Evolutionary conservation across 2,113 vertebrate species (phyloP).

Genomic region (Smithornis capensis): DNA sequence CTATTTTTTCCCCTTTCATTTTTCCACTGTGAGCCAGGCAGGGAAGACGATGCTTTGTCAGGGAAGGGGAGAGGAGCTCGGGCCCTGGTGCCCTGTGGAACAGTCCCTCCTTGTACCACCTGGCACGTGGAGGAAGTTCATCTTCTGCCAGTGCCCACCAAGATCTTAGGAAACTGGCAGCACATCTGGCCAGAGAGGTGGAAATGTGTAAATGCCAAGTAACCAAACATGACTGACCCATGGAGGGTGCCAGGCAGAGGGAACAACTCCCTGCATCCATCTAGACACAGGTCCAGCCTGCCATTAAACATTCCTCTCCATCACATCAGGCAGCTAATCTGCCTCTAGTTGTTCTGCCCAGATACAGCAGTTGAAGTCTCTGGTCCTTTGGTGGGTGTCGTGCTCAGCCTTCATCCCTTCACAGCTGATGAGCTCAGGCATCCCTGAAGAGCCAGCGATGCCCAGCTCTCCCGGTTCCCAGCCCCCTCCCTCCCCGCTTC

Average conservation of each 20-base stretch:
- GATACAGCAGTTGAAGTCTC: background rate
- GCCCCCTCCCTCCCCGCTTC: background rate
- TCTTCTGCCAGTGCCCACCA: background rate
- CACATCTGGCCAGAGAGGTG: background rate
- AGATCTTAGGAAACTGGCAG: background rate
- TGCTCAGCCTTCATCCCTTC: background rate
- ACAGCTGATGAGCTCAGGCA: conserved; percentile 3
- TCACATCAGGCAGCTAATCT: background rate
- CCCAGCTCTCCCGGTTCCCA: background rate
- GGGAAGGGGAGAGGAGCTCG: background rate
- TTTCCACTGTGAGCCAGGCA: background rate
- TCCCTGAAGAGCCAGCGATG: background rate
- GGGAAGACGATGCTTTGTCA: background rate
- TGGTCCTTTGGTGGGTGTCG: background rate
- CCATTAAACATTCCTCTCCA: background rate
- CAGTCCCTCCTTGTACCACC: background rate
- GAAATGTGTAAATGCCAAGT: background rate
- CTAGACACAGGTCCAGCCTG: background rate
- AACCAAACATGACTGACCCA: background rate
- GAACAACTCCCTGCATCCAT: background rate
- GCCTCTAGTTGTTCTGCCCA: background rate
- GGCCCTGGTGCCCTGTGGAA: fast-evolving
- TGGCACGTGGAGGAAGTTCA: background rate
- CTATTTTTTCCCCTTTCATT: background rate
- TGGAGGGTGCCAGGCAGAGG: background rate